Evolutionary conservation across 2,888 invertebrate species (phyloP).

Genomic region (Cheilosia soror): DNA sequence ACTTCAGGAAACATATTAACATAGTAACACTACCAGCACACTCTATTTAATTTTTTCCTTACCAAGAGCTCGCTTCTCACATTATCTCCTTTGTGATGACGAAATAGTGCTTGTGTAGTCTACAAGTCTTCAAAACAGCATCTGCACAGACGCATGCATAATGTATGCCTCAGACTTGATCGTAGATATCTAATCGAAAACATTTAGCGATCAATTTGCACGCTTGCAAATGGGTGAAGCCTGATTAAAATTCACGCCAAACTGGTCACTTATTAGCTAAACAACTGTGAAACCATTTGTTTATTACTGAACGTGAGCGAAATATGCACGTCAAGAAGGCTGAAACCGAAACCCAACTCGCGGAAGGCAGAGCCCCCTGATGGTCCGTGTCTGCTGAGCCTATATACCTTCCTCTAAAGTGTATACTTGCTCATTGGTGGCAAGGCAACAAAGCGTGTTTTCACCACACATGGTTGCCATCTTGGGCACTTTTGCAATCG

Average conservation of each 20-base stretch:
- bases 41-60: too few relatives aligned
- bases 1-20: too few relatives aligned
- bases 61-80: not conserved
- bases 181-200: slow-evolving; percentile 64
- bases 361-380: slow-evolving; percentile 36
- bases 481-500: slow-evolving; percentile 50
- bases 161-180: slow-evolving; percentile 33
- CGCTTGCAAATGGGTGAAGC: slow-evolving; percentile 66
- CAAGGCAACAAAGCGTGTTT: not conserved
- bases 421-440: slow-evolving; percentile 40
- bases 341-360: slow-evolving; percentile 20
- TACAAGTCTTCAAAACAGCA: slow-evolving; percentile 18
- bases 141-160: slow-evolving; percentile 44
- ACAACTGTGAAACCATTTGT: slow-evolving; percentile 77
- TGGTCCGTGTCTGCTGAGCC: slow-evolving; percentile 17
- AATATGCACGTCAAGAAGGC: slow-evolving; percentile 63
- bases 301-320: slow-evolving; percentile 76
- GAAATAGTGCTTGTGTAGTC: not conserved
- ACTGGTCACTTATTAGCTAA: slow-evolving; percentile 76
- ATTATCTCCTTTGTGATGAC: not conserved
- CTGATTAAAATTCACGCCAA: slow-evolving; percentile 77
- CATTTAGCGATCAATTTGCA: slow-evolving; percentile 67
- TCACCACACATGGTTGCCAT: slow-evolving; percentile 40
- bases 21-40: too few relatives aligned
- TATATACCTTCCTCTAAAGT: slow-evolving; percentile 1